These are phyloP conservation scores for Globodera ellingtonae DNA, from an alignment of 1,140 invertebrate genomes.

Conservation along the genomic window DNA sequence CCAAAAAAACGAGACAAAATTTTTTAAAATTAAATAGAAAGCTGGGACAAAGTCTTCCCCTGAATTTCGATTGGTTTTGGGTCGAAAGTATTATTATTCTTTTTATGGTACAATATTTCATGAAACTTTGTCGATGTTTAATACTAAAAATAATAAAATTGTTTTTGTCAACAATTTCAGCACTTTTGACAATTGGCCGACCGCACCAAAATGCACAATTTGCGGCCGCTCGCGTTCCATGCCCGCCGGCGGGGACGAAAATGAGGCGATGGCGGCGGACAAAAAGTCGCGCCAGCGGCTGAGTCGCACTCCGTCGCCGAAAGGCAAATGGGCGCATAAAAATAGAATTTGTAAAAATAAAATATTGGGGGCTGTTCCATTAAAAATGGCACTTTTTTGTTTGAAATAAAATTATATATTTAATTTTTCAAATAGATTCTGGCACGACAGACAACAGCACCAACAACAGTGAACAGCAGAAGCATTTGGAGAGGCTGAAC, in stretches of 20 bases:
- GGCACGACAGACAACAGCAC: no score
- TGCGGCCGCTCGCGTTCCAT: slow-evolving; percentile 17
- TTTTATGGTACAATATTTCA: neutral
- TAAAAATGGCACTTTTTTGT: neutral
- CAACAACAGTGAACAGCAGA: no score
- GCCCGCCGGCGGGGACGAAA: neutral
- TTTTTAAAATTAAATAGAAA: neutral
- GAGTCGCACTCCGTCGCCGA: slow-evolving; percentile 1
- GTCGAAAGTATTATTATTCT: neutral
- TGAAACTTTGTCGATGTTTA: neutral
- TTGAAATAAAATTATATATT: no score
- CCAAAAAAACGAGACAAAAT: neutral
- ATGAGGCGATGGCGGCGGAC: neutral
- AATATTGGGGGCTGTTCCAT: neutral
- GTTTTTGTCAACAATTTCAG: slow-evolving; percentile 15
- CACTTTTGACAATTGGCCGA: slow-evolving; percentile 42
- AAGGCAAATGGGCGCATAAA: neutral
- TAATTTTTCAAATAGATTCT: no score
- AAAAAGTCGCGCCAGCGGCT: neutral
- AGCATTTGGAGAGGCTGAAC: no score
- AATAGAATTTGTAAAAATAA: neutral
- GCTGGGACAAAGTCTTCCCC: neutral
- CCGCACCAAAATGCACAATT: slow-evolving; percentile 31
- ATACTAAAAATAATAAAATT: neutral
- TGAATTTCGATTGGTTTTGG: neutral